A percentile compares a stretch with the other conserved stretches of the same genome.
These are phyloP conservation scores for Platyrinchus mystaceus DNA, from an alignment of 2,797 vertebrate species.

Conservation along the genomic window DNA sequence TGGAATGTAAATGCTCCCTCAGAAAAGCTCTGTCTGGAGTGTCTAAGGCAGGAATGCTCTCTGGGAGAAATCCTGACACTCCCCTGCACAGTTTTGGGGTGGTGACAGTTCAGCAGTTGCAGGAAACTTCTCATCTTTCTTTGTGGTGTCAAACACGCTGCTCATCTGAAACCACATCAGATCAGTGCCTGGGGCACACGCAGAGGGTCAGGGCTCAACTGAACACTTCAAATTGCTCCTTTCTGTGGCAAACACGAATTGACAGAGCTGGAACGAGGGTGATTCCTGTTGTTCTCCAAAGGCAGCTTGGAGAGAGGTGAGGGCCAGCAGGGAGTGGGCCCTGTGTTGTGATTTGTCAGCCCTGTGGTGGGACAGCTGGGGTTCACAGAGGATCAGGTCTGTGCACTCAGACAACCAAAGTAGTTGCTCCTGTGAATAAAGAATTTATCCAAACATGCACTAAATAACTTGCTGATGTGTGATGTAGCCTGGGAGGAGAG, in stretches of 20 bases:
- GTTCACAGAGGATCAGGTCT: background rate
- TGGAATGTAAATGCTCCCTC: background rate
- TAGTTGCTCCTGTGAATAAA: background rate
- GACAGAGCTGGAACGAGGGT: background rate
- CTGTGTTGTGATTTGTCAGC: background rate
- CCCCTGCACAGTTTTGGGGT: background rate
- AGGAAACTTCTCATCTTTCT: background rate
- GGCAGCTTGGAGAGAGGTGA: background rate
- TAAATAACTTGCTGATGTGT: background rate
- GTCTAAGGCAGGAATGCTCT: background rate
- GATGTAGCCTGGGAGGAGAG: background rate
- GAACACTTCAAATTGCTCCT: background rate
- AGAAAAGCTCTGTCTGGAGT: background rate
- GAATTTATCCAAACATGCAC: background rate
- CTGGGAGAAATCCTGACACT: background rate
- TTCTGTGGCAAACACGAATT: background rate
- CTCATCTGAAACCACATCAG: background rate
- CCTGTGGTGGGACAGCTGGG: background rate
- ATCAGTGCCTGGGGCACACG: fast-evolving
- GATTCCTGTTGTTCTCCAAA: background rate
- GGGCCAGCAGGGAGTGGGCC: background rate
- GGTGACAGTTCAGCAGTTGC: background rate
- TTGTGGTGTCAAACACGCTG: background rate
- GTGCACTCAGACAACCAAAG: background rate
- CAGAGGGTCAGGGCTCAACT: background rate